phyloP scores from a whole-genome alignment of 2,113 vertebrate genomes.

The Otocyon megalotis region DNA sequence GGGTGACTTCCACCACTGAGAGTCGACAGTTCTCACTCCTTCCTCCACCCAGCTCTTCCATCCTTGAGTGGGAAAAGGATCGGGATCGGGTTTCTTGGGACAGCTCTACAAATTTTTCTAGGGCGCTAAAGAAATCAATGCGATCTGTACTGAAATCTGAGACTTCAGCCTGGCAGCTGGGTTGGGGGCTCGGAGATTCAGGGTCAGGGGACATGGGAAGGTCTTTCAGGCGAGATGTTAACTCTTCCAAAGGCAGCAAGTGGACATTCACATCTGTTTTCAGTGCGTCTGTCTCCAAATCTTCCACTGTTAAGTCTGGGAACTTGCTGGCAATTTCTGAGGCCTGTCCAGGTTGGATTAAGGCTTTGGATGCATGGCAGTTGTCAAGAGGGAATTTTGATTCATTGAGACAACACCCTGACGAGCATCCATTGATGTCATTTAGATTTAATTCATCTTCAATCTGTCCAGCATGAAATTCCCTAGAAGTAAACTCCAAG shows the following conservation, averaged over 20 bases:
- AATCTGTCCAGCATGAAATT: conserved; percentile 86
- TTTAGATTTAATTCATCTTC: conserved; percentile 91
- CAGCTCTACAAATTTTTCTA: conserved; percentile 95
- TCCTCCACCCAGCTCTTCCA: conserved; percentile 87
- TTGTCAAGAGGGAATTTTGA: conserved; percentile 86
- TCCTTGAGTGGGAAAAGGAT: conserved; percentile 86
- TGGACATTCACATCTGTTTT: conserved; percentile 87
- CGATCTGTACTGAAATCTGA: conserved; percentile 92
- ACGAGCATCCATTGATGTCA: conserved; percentile 87
- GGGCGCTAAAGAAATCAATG: conserved; percentile 96
- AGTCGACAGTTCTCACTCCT: conserved; percentile 82
- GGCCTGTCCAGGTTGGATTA: conserved; percentile 84
- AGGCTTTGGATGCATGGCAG: conserved; percentile 86
- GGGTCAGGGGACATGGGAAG: conserved; percentile 86
- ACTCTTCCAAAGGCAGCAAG: conserved; percentile 88
- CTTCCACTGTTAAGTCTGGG: conserved; percentile 87
- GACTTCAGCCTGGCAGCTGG: conserved; percentile 78
- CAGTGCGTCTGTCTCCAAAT: conserved; percentile 89
- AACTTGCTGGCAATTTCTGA: conserved; percentile 81
- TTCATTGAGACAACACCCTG: conserved; percentile 85
- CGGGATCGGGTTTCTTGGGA: conserved; percentile 90
- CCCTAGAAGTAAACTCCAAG: conserved; percentile 85
- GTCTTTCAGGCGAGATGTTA: conserved; percentile 86
- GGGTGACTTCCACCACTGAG: conserved; percentile 78
- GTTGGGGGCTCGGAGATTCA: conserved; percentile 81